These are phyloP conservation scores for Phallusia fumigata DNA, from an alignment of 23 tunicate species.

Conservation along the genomic window DNA sequence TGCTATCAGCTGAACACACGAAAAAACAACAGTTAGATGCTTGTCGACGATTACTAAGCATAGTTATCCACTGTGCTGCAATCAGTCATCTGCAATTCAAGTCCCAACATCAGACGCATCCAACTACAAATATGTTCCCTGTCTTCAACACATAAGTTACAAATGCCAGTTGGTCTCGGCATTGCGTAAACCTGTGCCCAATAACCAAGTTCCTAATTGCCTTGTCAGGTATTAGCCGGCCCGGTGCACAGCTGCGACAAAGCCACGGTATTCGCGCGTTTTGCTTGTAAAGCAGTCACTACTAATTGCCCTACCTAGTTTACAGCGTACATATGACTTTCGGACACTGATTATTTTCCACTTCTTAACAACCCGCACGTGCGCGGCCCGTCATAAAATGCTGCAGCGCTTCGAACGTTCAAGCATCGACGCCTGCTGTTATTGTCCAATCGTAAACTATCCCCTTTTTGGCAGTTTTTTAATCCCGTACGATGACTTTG, in stretches of 20 bases:
- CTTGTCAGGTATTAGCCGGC: not conserved
- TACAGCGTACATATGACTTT: not conserved
- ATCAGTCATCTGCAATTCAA: too few relatives aligned
- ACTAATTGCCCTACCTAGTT: not conserved
- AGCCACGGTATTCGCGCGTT: not conserved
- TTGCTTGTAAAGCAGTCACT: constrained; percentile 6
- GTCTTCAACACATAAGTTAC: too few relatives aligned
- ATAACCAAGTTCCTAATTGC: not conserved
- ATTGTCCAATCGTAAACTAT: not conserved
- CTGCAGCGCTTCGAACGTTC: not conserved
- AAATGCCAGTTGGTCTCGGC: not conserved
- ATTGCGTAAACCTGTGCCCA: not conserved
- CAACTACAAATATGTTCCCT: too few relatives aligned
- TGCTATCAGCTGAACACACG: not conserved
- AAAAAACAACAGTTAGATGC: too few relatives aligned
- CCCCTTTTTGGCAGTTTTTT: not conserved
- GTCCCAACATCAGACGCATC: too few relatives aligned
- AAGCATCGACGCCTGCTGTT: not conserved
- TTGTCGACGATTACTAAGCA: not conserved
- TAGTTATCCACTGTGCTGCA: not conserved
- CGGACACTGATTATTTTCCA: not conserved
- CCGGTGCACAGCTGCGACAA: not conserved
- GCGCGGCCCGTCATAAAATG: not conserved
- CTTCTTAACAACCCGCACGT: not conserved
- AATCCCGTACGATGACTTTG: not conserved